These are phyloP conservation scores for Scaptomyza pallida DNA, from an alignment of 1,140 invertebrate genomes.

Conservation along the genomic window DNA sequence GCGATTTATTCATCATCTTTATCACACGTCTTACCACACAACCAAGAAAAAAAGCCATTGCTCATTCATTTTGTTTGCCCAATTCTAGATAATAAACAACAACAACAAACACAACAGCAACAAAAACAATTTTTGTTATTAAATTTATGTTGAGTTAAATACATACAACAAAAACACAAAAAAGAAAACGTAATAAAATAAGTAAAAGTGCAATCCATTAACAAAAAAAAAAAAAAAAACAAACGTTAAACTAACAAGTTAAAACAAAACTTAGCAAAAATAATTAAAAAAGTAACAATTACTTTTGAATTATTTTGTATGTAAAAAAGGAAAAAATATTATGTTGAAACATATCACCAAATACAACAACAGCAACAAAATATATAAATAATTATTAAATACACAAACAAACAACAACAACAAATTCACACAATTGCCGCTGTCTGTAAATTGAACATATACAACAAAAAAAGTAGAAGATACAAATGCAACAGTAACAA, in stretches of 20 bases:
- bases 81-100: constrained; percentile 70
- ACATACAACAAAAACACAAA: too few relatives aligned
- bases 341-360: constrained; percentile 74
- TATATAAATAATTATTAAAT: constrained; percentile 63
- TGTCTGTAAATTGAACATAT: constrained; percentile 65
- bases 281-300: constrained; percentile 80
- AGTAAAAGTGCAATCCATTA: constrained; percentile 73
- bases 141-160: constrained; percentile 79
- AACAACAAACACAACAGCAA: constrained; percentile 52
- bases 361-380: constrained; percentile 56
- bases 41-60: constrained; percentile 13
- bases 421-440: constrained; percentile 63
- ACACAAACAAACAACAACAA: constrained; percentile 48
- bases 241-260: constrained; percentile 40
- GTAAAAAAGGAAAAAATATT: constrained; percentile 42
- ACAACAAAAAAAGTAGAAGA: constrained; percentile 14
- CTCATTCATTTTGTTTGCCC: constrained; percentile 44
- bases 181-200: constrained; percentile 36
- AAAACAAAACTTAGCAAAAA: constrained; percentile 61
- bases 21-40: constrained; percentile 55
- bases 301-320: constrained; percentile 80
- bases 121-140: constrained; percentile 76
- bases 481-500: constrained; percentile 28
- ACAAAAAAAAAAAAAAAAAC: too few relatives aligned
- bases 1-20: constrained; percentile 22